These are phyloP conservation scores for Hyles lineata DNA, from an alignment of 2,888 invertebrate genomes.

Conservation along the genomic window DNA sequence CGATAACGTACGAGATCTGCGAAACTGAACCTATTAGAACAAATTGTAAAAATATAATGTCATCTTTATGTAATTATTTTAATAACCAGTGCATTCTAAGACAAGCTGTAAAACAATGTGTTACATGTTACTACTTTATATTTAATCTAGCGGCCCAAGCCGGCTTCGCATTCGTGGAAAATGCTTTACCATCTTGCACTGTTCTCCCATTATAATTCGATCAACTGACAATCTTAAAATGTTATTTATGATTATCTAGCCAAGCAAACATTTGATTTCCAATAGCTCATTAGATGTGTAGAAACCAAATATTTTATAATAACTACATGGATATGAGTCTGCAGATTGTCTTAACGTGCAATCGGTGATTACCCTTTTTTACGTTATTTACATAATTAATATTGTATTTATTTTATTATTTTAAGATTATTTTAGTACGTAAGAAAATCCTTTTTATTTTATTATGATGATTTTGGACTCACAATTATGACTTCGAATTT, in stretches of 20 bases:
- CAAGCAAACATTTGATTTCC: no score
- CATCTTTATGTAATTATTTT: neutral
- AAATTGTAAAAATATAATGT: neutral
- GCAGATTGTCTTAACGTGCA: neutral
- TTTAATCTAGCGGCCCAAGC: no score
- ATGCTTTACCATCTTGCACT: no score
- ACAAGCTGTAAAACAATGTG: neutral
- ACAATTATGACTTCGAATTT: neutral
- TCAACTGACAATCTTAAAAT: no score
- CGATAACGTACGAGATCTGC: neutral
- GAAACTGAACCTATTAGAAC: neutral
- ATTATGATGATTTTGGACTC: neutral
- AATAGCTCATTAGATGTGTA: no score
- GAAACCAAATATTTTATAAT: no score
- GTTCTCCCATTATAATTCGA: no score
- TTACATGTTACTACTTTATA: no score
- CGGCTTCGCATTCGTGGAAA: no score
- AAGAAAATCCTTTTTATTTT: neutral
- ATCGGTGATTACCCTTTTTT: neutral
- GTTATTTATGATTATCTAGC: no score
- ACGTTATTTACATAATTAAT: neutral
- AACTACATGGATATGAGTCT: neutral
- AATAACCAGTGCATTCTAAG: neutral
- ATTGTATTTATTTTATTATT: slow-evolving; percentile 6
- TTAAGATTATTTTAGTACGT: neutral